phyloP scores from a whole-genome alignment of 2,113 vertebrate species.

The Salvelinus sp. region DNA sequence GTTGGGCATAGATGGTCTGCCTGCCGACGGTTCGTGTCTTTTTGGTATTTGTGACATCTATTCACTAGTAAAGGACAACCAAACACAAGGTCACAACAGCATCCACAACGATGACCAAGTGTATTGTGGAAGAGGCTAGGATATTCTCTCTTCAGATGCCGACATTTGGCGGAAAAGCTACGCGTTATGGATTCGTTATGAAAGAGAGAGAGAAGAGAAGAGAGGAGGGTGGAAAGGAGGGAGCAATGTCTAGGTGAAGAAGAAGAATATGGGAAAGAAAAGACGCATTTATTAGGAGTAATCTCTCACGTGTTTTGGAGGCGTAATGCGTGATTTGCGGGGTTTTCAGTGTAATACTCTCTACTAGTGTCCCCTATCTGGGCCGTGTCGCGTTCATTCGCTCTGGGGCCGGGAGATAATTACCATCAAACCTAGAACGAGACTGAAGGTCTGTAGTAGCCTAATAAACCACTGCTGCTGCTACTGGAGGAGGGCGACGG shows the following conservation, averaged over 20 bases:
- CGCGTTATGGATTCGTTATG: slow-evolving; percentile 6
- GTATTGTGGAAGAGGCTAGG: slow-evolving; percentile 9
- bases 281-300: slow-evolving; percentile 63
- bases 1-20: slow-evolving; percentile 19
- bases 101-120: slow-evolving; percentile 45
- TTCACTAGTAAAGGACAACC: slow-evolving; percentile 57
- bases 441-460: slow-evolving; percentile 56
- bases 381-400: slow-evolving; percentile 39
- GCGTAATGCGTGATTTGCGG: slow-evolving; percentile 64
- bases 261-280: slow-evolving; percentile 32
- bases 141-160: slow-evolving; percentile 11
- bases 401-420: slow-evolving; percentile 42
- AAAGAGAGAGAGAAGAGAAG: background rate
- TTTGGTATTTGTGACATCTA: background rate
- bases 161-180: slow-evolving; percentile 2
- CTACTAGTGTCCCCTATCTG: slow-evolving; percentile 43
- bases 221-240: background rate
- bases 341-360: slow-evolving; percentile 47
- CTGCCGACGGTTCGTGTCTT: slow-evolving; percentile 23
- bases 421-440: slow-evolving; percentile 67
- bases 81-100: slow-evolving; percentile 78
- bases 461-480: slow-evolving; percentile 79
- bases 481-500: background rate
- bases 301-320: slow-evolving; percentile 72
- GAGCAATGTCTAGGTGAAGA: slow-evolving; percentile 19